Percentiles rank a stretch among this genome's conserved stretches.
Evolutionary conservation across 2,113 vertebrate species (phyloP).

Genomic region (Budorcas taxicolor): DNA sequence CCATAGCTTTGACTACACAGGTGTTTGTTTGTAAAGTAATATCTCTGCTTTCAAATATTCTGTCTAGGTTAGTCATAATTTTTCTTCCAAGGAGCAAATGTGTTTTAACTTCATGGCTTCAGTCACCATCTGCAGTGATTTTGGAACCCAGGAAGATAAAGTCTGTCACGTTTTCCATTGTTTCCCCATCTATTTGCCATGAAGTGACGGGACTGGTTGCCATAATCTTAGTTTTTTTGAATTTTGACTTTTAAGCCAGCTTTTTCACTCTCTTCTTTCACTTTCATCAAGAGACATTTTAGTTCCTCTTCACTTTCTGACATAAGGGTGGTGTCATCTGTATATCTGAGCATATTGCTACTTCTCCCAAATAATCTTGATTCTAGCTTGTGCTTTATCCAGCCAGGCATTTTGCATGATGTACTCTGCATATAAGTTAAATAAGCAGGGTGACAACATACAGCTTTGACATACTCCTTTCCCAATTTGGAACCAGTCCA

Average conservation of each 20-base stretch:
- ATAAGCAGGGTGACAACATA: background rate
- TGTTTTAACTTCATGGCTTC: background rate
- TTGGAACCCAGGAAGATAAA: background rate
- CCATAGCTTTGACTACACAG: background rate
- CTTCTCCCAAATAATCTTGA: background rate
- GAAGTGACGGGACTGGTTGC: background rate
- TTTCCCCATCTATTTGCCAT: background rate
- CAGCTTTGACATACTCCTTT: background rate
- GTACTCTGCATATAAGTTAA: background rate
- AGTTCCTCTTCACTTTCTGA: background rate
- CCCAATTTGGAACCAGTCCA: accelerated
- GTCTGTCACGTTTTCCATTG: background rate
- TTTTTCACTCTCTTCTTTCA: background rate
- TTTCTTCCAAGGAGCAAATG: background rate
- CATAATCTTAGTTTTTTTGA: background rate
- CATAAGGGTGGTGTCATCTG: background rate
- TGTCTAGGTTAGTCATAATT: background rate
- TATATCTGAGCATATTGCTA: background rate
- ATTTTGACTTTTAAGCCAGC: background rate
- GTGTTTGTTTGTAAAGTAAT: accelerated
- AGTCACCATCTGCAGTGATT: background rate
- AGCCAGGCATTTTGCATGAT: background rate
- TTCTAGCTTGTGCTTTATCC: background rate
- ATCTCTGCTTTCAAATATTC: background rate
- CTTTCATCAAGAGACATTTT: background rate